These are phyloP conservation scores for Melanogrammus aeglefinus DNA, from an alignment of 2,797 vertebrate species.

Conservation along the genomic window DNA sequence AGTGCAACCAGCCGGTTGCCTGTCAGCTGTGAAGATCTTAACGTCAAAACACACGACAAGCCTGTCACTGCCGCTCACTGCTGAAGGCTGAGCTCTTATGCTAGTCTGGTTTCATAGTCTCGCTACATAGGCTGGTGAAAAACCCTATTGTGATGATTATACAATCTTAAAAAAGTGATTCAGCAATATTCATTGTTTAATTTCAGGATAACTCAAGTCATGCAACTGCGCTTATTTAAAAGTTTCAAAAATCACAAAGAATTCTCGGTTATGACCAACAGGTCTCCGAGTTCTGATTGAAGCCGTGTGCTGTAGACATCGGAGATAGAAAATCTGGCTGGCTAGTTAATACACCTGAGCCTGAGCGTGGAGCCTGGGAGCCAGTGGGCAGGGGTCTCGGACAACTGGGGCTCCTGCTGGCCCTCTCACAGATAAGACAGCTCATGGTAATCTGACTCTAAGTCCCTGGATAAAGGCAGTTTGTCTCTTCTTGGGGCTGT, in stretches of 20 bases:
- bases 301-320: conserved; percentile 30
- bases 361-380: conserved; percentile 73
- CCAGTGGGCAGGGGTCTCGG: conserved; percentile 81
- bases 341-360: conserved; percentile 80
- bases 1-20: neutral
- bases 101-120: neutral
- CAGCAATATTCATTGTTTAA: conserved; percentile 33
- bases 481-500: conserved; percentile 96
- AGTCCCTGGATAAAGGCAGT: conserved; percentile 99
- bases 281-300: conserved; percentile 46
- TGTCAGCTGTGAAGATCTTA: conserved; percentile 17
- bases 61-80: neutral
- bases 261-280: conserved; percentile 25
- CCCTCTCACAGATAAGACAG: conserved; percentile 95
- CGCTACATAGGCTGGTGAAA: neutral
- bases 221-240: conserved; percentile 31
- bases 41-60: conserved; percentile 9
- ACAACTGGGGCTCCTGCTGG: conserved; percentile 88
- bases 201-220: conserved; percentile 2
- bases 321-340: conserved; percentile 56
- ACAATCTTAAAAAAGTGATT: conserved; percentile 13
- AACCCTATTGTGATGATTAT: neutral
- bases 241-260: conserved; percentile 14
- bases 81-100: neutral
- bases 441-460: conserved; percentile 98